phyloP scores from a whole-genome alignment of 1,140 invertebrate genomes.

The Samia ricini region DNA sequence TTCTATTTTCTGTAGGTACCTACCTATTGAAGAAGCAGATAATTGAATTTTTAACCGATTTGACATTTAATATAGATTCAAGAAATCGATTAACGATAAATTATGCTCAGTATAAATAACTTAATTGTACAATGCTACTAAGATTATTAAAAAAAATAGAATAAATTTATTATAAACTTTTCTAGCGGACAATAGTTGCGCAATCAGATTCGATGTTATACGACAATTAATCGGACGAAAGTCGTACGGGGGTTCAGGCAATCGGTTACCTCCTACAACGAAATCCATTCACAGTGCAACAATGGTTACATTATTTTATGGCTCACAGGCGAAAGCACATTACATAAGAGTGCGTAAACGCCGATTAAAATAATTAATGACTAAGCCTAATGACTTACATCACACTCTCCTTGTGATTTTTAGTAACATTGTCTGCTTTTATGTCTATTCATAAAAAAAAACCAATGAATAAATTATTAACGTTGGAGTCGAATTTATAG shows the following conservation, averaged over 20 bases:
- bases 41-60: not conserved
- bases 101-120: constrained; percentile 13
- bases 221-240: constrained; percentile 47
- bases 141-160: constrained; percentile 15
- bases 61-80: not conserved
- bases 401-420: constrained; percentile 30
- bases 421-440: constrained; percentile 26
- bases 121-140: constrained; percentile 12
- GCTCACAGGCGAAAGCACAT: constrained; percentile 55
- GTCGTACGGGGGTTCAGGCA: constrained; percentile 37
- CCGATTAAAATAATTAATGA: constrained; percentile 69
- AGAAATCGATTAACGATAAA: constrained; percentile 4
- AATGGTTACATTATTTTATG: constrained; percentile 68
- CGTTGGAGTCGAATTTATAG: not conserved
- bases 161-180: constrained; percentile 10
- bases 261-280: constrained; percentile 35
- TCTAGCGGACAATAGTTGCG: constrained; percentile 16
- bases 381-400: constrained; percentile 59
- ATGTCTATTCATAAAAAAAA: constrained; percentile 11
- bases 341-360: constrained; percentile 48
- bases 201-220: constrained; percentile 14
- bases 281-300: constrained; percentile 45
- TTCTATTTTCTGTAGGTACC: constrained; percentile 6
- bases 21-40: not conserved
- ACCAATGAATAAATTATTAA: too few relatives aligned